Base-by-base conservation (phyloP, 2,113 vertebrate genomes). In the Sorex fumeus region DNA sequence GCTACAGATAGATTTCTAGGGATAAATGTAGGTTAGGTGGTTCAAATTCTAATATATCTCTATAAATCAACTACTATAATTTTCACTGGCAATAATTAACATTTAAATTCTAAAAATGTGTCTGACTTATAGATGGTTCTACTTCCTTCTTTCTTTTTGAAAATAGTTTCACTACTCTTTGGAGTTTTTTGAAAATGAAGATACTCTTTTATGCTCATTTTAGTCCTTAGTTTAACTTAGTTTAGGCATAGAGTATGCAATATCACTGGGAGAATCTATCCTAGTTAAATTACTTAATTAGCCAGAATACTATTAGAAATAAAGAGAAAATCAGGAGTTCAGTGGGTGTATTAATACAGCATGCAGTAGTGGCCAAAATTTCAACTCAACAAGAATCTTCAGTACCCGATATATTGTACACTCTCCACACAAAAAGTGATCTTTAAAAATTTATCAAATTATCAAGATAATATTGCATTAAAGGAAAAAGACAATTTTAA, bases 61-160 rank as follows among this genome's bases (percentile, higher is more conserved):
- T 84, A 80, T 89, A 85, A 89, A 96, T 95, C 93, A 94, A 45
- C 89, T 92, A 75, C 66, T 81, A 72, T 71, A 81, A 71, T 95
- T 78, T 84, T 91, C 93, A 36, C 30, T 74, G 77, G 77, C 74
- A 87, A 85, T 93, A 93, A 94, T 93, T 95, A 95, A 78, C 85
- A 93, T 72, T 27, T 92, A 84, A 91, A 91, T 95, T 87, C 85
- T 64, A 83, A 74, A 47, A 76, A 79, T 78, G 87, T 34, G 88
- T 36, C 62, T 78, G 82, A 95, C 75, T 92, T 77, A 70, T 0
- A 87, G 11, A 47, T 32, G 74, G 3, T 47, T 81, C 7, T 50
- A 11, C 50, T 67, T 34, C 57, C 66, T 74, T 34, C 1, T 16
- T 34, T 81, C 5, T 9, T 28, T 72, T 34, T 53, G 36, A 84